phyloP scores from a whole-genome alignment of 2,888 invertebrate genomes.

The Melangyna quadrimaculata region DNA sequence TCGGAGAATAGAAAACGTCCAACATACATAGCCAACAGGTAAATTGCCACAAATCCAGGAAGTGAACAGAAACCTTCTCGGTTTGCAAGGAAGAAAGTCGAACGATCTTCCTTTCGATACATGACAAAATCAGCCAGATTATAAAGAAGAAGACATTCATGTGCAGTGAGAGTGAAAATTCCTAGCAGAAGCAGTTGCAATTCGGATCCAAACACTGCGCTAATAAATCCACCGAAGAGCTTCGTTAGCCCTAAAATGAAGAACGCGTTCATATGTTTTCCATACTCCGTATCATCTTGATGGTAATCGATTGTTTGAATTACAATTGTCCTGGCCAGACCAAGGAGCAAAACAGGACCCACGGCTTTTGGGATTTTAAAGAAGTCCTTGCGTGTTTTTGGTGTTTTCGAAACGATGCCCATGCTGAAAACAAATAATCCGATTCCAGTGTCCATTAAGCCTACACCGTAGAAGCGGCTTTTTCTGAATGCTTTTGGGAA shows the following conservation, averaged over 20 bases:
- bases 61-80: slow-evolving; percentile 94
- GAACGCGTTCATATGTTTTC: slow-evolving; percentile 99
- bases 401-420: slow-evolving; percentile 87
- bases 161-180: slow-evolving; percentile 83
- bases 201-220: slow-evolving; percentile 71
- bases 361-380: slow-evolving; percentile 76
- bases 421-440: slow-evolving; percentile 92
- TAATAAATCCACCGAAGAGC: slow-evolving; percentile 84
- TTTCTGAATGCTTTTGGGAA: slow-evolving; percentile 95
- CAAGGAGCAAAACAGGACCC: slow-evolving; percentile 83
- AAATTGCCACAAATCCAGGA: slow-evolving; percentile 92
- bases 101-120: slow-evolving; percentile 82
- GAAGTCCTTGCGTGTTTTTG: slow-evolving; percentile 71
- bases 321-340: slow-evolving; percentile 84
- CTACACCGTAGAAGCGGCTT: slow-evolving; percentile 91
- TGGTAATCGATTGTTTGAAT: slow-evolving; percentile 89
- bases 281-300: slow-evolving; percentile 95
- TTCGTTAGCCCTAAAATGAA: slow-evolving; percentile 94
- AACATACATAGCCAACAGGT: slow-evolving; percentile 87
- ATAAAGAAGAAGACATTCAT: slow-evolving; percentile 85
- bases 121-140: slow-evolving; percentile 89
- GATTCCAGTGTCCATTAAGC: slow-evolving; percentile 98
- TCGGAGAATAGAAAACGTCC: slow-evolving; percentile 82
- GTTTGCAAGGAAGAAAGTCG: slow-evolving; percentile 89
- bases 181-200: slow-evolving; percentile 80